phyloP scores from a whole-genome alignment of 2,888 invertebrate genomes.

The Mesochorus sp. region DNA sequence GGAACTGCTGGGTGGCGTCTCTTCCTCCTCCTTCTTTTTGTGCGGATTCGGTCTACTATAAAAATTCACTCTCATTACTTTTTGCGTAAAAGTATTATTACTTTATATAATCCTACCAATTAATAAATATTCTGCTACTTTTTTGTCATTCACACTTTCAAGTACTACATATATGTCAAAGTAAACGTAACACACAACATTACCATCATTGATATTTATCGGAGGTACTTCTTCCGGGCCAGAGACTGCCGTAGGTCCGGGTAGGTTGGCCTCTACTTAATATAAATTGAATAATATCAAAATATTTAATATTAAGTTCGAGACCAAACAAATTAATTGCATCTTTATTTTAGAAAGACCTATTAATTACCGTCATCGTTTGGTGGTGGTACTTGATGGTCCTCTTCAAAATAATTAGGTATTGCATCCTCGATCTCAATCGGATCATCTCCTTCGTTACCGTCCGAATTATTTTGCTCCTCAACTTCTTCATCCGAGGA shows the following conservation, averaged over 20 bases:
- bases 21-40: not conserved
- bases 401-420: not conserved
- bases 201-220: not conserved
- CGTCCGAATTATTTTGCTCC: too few species aligned
- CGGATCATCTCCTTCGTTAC: too few species aligned
- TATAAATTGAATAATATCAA: not conserved
- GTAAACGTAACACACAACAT: not conserved
- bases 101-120: not conserved
- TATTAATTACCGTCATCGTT: not conserved
- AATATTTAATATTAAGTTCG: not conserved
- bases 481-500: not conserved
- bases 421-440: not conserved
- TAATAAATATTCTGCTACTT: not conserved
- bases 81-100: not conserved
- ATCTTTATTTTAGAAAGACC: not conserved
- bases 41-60: not conserved
- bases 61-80: not conserved
- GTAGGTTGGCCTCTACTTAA: not conserved
- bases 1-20: not conserved
- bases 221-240: not conserved
- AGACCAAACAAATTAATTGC: not conserved
- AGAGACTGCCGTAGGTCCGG: not conserved
- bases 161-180: not conserved
- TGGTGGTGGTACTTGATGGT: not conserved
- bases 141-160: not conserved